Percentiles rank a stretch among this genome's conserved stretches.
Evolutionary conservation across 2,113 vertebrate genomes (phyloP).

Genomic region (Labeo catla): DNA sequence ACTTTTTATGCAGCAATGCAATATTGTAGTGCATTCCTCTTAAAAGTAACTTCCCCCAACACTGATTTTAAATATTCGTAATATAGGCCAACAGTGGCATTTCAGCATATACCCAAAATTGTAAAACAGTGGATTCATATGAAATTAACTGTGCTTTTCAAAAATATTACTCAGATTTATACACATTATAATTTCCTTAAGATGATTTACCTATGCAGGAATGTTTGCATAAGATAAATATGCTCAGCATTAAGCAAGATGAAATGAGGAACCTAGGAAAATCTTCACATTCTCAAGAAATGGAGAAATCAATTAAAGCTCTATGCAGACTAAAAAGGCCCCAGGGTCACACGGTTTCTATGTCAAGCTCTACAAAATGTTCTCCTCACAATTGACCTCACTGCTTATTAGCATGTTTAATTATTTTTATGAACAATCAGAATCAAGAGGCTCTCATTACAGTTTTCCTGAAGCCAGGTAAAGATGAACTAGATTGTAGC

Average conservation of each 20-base stretch:
- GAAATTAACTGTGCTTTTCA: not conserved
- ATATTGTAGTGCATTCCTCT: too few relatives aligned
- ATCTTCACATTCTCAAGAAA: not conserved
- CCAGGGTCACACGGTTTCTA: not conserved
- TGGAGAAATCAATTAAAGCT: not conserved
- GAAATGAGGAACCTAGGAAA: not conserved
- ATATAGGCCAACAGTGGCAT: not conserved
- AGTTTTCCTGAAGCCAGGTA: not conserved
- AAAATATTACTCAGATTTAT: not conserved
- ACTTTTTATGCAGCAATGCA: too few relatives aligned
- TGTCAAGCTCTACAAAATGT: conserved; percentile 11
- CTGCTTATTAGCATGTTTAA: not conserved
- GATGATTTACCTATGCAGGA: not conserved
- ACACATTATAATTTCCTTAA: not conserved
- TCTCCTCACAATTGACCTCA: not conserved
- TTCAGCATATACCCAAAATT: not conserved
- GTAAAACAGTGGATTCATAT: not conserved
- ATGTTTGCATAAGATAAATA: not conserved
- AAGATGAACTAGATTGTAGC: too few relatives aligned
- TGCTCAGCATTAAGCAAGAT: not conserved
- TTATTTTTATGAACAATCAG: not conserved
- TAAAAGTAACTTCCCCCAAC: too few relatives aligned
- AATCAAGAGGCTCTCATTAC: not conserved
- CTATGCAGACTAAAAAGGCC: not conserved
- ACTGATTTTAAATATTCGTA: too few relatives aligned